These are phyloP conservation scores for Myopa tessellatipennis DNA, from an alignment of 2,888 invertebrate genomes.

Conservation along the genomic window DNA sequence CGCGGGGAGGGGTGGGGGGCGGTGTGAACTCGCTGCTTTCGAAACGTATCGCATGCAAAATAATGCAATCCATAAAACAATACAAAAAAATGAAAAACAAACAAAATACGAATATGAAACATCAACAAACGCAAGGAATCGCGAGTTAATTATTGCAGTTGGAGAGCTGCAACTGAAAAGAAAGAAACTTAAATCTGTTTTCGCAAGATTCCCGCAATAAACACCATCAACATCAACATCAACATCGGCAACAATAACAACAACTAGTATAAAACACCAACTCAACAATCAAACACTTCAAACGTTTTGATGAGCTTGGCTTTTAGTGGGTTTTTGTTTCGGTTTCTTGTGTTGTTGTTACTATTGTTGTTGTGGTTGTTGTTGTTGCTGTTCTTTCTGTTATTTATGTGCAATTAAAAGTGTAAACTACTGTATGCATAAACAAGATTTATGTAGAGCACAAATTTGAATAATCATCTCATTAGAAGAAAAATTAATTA, in stretches of 20 bases:
- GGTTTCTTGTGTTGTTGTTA: not conserved
- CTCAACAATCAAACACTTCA: not conserved
- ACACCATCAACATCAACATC: not conserved
- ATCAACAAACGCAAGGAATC: not conserved
- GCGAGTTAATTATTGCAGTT: not conserved
- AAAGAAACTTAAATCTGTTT: not conserved
- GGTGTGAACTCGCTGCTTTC: too few species aligned
- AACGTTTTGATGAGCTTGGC: not conserved
- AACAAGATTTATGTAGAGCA: not conserved
- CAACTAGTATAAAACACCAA: not conserved
- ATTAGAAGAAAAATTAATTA: not conserved
- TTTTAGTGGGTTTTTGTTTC: too few species aligned
- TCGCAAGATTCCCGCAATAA: not conserved
- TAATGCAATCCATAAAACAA: not conserved
- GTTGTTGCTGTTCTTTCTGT: not conserved
- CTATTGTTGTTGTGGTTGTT: constrained; percentile 10
- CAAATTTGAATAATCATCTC: not conserved
- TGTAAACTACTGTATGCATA: not conserved
- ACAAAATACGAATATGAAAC: not conserved
- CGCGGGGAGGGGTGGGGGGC: not conserved
- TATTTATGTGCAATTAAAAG: too few species aligned
- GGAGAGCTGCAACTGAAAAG: not conserved
- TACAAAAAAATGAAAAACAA: not conserved
- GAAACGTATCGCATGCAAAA: constrained; percentile 2
- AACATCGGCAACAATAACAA: not conserved